Base-by-base conservation (phyloP, 35 echinoderm and acorn worm genomes). In the Heliocidaris erythrogramma region DNA sequence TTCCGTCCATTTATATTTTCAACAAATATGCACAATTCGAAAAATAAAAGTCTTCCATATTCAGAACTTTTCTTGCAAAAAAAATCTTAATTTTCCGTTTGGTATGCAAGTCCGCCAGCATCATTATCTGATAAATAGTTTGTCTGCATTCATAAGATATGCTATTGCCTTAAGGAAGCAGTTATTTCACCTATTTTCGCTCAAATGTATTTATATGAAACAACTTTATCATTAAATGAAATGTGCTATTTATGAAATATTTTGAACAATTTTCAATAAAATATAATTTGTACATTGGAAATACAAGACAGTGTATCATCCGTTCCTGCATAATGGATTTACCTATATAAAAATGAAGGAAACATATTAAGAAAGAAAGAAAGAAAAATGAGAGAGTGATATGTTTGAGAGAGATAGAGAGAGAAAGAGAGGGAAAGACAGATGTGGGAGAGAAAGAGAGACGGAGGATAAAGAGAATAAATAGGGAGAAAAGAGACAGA, bases 161-260 rank as follows among this genome's bases (percentile, higher is more conserved):
- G 21, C 2, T 78, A n/a, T 78, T 78, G 61, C 61, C 18, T 24
- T 71, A 71, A 24, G n/a, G 65, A 27, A 78, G 18, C 65, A 78
- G 27, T 27, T 78, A 78, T 78, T 78, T 56, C 52, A 56, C 52
- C 52, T n/a, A 78, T 78, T 78, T 78, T 78, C 65, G 65, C 65
- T 78, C 65, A 78, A 27, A 78, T 78, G 7, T 78, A 78, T 78
- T 78, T 78, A 78, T 78, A n/a, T 78, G 65, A 78, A 78, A 78
- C 65, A 78, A n/a, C 27, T 78, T 78, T 78, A 78, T 78, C 65
- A 78, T 78, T 78, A 78, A 78, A 29, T 78, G 65, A 78, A 89
- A 89, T 89, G 87, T 89, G 87, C 87, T 89, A 89, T 89, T 89
- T 89, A 89, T 89, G 47, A 89, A 89, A 89, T 48, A 89, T 89